Conservation (phyloP, 2,888 invertebrate species). For the Cinara cedri region DNA sequence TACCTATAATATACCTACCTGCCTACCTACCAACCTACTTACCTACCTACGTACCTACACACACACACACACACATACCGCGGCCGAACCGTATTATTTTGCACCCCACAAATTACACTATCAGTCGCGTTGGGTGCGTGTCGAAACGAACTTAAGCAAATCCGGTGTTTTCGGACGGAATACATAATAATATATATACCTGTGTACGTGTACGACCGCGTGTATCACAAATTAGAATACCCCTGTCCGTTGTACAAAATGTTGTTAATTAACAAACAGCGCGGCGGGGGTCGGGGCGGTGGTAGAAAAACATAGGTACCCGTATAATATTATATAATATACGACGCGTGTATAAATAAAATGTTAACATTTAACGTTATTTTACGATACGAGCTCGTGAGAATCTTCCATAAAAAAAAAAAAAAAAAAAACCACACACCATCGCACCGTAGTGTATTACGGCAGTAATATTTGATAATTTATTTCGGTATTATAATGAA, state of each 20-base stretch:
- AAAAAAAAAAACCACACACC: too few species aligned
- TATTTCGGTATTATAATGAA: too few species aligned
- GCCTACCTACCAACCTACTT: too few species aligned
- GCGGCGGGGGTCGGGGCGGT: too few species aligned
- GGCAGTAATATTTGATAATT: too few species aligned
- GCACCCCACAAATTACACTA: not conserved
- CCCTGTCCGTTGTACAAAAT: constrained; percentile 12
- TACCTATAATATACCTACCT: too few species aligned
- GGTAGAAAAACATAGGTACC: not conserved
- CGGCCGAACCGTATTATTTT: constrained; percentile 24
- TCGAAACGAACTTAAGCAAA: constrained; percentile 16
- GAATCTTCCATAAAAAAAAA: constrained; percentile 35
- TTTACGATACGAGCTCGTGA: not conserved
- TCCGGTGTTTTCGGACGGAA: constrained; percentile 37
- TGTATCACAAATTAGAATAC: constrained; percentile 31
- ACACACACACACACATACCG: too few species aligned
- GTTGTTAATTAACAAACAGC: constrained; percentile 26
- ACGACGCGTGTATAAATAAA: constrained; percentile 12
- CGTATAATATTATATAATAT: not conserved
- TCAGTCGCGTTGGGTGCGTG: not conserved
- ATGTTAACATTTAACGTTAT: constrained; percentile 17
- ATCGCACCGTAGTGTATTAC: too few species aligned
- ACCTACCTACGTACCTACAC: too few species aligned
- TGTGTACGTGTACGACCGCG: too few species aligned
- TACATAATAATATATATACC: too few species aligned